phyloP scores from a whole-genome alignment of 2,797 vertebrate genomes.

The Pagetopsis macropterus region DNA sequence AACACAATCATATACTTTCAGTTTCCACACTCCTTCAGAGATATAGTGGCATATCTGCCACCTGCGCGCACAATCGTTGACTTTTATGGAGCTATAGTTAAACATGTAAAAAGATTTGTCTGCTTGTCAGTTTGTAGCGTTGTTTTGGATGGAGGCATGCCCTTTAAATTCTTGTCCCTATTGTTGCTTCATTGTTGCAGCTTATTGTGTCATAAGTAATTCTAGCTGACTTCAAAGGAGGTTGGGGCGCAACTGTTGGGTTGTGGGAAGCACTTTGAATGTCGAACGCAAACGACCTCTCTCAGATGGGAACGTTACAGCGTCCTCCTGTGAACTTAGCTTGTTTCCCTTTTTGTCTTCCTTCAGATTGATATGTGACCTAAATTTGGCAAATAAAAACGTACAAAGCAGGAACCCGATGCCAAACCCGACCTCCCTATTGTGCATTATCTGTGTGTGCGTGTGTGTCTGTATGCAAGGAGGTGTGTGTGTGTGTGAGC shows the following conservation, averaged over 20 bases:
- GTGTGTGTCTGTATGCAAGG: slow-evolving; percentile 5
- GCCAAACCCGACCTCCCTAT: slow-evolving; percentile 76
- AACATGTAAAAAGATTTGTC: slow-evolving; percentile 3
- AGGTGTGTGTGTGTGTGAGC: slow-evolving; percentile 49
- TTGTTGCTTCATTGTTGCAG: slow-evolving; percentile 79
- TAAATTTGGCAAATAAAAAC: slow-evolving; percentile 77
- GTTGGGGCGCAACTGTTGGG: slow-evolving; percentile 61
- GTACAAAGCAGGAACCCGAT: slow-evolving; percentile 77
- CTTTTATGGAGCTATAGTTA: neutral
- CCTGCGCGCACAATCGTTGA: neutral
- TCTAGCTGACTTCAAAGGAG: slow-evolving; percentile 81
- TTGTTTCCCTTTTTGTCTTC: slow-evolving; percentile 58
- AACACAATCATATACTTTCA: slow-evolving; percentile 50
- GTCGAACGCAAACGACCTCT: slow-evolving; percentile 70
- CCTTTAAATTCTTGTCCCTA: slow-evolving; percentile 67
- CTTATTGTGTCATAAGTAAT: slow-evolving; percentile 83
- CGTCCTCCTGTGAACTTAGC: slow-evolving; percentile 58
- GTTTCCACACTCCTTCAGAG: slow-evolving; percentile 42
- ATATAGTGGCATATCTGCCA: slow-evolving; percentile 21
- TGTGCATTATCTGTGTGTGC: neutral
- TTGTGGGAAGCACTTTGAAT: slow-evolving; percentile 71
- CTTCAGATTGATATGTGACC: slow-evolving; percentile 78
- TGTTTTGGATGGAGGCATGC: slow-evolving; percentile 59
- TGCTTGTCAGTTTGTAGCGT: slow-evolving; percentile 18
- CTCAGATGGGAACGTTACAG: slow-evolving; percentile 64